Evolutionary conservation across 2,113 vertebrate species (phyloP).

Genomic region (Gracilinanus agilis): DNA sequence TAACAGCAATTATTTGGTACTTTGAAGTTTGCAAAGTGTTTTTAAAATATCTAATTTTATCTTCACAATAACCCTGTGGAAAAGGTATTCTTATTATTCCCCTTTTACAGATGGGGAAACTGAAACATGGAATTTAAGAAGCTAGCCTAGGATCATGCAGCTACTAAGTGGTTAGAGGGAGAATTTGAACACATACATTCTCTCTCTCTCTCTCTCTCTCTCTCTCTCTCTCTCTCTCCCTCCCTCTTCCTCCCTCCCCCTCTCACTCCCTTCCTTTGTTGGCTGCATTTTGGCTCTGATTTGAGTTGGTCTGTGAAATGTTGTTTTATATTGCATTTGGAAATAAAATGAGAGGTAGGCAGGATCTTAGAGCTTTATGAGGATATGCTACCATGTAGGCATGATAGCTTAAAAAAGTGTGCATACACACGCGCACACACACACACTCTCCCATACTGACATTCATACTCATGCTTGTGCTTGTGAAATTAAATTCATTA

Average conservation of each 20-base stretch:
- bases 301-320: slow-evolving; percentile 10
- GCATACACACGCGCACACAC: no score
- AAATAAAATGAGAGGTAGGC: not conserved
- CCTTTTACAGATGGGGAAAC: not conserved
- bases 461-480: no score
- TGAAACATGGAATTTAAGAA: not conserved
- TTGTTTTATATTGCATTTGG: not conserved
- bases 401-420: no score
- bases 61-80: not conserved
- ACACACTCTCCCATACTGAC: no score
- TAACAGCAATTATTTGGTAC: not conserved
- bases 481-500: not conserved
- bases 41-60: not conserved
- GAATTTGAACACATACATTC: fast-evolving
- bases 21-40: not conserved
- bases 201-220: not conserved
- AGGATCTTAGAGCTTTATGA: not conserved
- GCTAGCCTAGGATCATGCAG: not conserved
- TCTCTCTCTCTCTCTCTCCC: fast-evolving
- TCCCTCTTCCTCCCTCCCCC: not conserved
- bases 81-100: not conserved
- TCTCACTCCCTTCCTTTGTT: not conserved
- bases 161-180: not conserved
- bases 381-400: no score
- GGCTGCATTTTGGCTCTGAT: not conserved